Evolutionary conservation across 1,140 invertebrate genomes (phyloP), one percentile per base, ranked within the genome.

Genomic region (Lepidurus arcticus): DNA sequence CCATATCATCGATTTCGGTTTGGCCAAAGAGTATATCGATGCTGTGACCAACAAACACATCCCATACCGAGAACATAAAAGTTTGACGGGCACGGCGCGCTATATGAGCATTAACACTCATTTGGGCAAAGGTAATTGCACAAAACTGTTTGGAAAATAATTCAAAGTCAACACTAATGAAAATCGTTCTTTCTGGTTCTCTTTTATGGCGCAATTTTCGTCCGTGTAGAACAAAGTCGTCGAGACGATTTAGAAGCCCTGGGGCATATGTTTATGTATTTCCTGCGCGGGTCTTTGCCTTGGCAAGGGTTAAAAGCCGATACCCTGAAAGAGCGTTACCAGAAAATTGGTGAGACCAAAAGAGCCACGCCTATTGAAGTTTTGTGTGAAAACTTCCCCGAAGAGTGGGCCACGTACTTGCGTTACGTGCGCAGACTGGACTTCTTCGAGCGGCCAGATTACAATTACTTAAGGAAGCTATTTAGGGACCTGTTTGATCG

Each of bases 191-290:
- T 34, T 34, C 34, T 2, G 65, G n/a, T 73, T 73, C 65, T 4
- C 0, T 76, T 78, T 26, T n/a, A 0, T 78, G 6, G 42, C 42
- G 43, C 11, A 76, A 80, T 80, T 77, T 81, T 82, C 80, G 13
- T 81, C 80, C 79, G 78, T 79, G 86, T 88, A 93, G 98, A 99
- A 88, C 98, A 99, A 92, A 98, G 96, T 85, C 90, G 98, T 85
- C 89, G 98, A 85, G 98, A 99, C 87, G 98, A 99, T 88, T 88
- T 99, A 84, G 98, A 99, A 88, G 97, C 98, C 78, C 88, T 99
- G 81, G 98, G 98, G 80, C 97, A 99, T 88, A 99, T 99, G 97
- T 99, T 99, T 88, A 99, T 99, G 97, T 99, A 99, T 89, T 99
- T 99, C 88, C 89, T 99, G 84, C 90, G 97, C 83, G 98, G 98